Percentiles rank a stretch among this genome's conserved stretches.
Evolutionary conservation across 2,888 invertebrate genomes (phyloP).

Genomic region (Mesorhabditis belari): DNA sequence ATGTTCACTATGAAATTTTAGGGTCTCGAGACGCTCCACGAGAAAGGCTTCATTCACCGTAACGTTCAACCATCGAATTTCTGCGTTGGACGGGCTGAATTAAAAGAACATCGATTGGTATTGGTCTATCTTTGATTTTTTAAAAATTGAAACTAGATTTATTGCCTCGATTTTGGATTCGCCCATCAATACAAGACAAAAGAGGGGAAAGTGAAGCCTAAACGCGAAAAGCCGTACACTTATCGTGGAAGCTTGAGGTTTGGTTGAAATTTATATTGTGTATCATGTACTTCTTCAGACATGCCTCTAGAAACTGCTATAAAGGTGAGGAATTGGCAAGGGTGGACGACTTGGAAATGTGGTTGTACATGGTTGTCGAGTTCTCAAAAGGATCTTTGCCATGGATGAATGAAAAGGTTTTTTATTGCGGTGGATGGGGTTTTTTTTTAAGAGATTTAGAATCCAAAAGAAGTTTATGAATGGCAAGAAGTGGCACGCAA

Average conservation of each 20-base stretch:
- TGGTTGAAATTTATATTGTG: no score
- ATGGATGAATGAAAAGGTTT: no score
- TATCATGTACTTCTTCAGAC: conserved; percentile 4
- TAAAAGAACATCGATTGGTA: conserved; percentile 9
- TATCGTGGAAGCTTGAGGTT: conserved; percentile 8
- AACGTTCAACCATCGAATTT: conserved; percentile 11
- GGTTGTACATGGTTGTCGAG: conserved; percentile 15
- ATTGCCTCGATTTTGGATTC: conserved; percentile 11
- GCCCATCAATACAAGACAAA: conserved; percentile 5
- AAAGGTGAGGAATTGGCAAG: conserved; percentile 7
- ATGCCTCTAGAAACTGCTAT: conserved; percentile 6
- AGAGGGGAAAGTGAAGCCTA: conserved; percentile 7
- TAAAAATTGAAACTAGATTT: conserved; percentile 1
- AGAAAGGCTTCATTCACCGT: conserved; percentile 10
- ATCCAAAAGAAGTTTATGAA: no score
- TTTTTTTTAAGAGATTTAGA: no score
- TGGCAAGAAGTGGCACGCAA: no score
- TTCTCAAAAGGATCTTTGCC: conserved; percentile 10
- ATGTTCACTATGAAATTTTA: background rate
- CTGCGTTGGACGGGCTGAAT: conserved; percentile 6
- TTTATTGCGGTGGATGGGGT: no score
- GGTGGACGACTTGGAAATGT: conserved; percentile 9
- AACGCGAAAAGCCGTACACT: conserved; percentile 4
- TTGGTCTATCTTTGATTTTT: background rate
- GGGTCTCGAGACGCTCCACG: conserved; percentile 10